Percentiles rank a stretch among this genome's conserved stretches.
phyloP scores from a whole-genome alignment of 1,140 invertebrate species.

The Drosophila murphyi region DNA sequence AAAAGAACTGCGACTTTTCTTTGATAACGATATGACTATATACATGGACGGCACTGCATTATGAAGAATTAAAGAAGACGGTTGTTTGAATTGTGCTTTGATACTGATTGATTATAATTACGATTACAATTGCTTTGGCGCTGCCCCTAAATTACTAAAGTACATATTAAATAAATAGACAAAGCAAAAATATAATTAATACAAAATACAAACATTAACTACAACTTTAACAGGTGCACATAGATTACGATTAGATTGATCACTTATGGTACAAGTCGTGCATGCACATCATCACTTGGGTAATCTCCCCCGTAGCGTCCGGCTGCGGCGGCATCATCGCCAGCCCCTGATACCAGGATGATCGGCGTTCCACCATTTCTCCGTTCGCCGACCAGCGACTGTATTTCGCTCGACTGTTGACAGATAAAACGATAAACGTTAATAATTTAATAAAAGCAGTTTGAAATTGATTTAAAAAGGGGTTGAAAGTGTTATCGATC shows the following conservation, averaged over 20 bases:
- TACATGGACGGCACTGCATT: no score
- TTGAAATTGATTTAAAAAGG: no score
- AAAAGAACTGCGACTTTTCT: no score
- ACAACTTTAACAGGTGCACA: background rate
- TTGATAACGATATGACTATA: no score
- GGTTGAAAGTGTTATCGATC: no score
- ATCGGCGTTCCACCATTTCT: slow-evolving; percentile 27
- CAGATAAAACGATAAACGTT: no score
- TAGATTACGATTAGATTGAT: background rate
- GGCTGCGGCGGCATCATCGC: slow-evolving; percentile 40
- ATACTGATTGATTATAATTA: background rate
- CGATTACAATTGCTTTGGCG: background rate
- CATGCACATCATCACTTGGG: slow-evolving; percentile 68
- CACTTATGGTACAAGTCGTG: slow-evolving; percentile 70
- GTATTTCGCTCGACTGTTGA: slow-evolving; percentile 55
- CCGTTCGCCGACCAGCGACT: slow-evolving; percentile 46
- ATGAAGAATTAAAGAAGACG: no score
- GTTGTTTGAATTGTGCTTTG: background rate
- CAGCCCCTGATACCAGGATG: slow-evolving; percentile 52
- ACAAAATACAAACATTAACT: slow-evolving; percentile 1
- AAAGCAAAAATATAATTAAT: background rate
- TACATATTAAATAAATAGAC: background rate
- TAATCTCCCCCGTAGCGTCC: slow-evolving; percentile 43
- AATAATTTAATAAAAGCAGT: no score
- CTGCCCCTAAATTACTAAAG: background rate